Base-by-base conservation (phyloP, 2,113 vertebrate genomes). In the Megalops atlanticus region DNA sequence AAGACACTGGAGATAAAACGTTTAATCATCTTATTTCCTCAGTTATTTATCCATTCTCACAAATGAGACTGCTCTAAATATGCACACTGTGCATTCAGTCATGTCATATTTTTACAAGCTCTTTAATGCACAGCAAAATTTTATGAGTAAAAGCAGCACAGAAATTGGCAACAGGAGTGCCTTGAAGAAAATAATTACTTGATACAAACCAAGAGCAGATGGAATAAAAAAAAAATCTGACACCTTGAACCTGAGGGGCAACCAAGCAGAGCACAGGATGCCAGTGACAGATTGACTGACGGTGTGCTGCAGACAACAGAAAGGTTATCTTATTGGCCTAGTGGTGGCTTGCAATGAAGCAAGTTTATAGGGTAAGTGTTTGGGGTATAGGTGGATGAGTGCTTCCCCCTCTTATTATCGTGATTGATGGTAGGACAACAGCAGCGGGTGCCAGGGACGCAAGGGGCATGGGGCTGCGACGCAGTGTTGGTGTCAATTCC, bases 361-460 rank as follows among this genome's bases (percentile, higher is more conserved):
- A 24, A 71, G 33, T 78, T 74, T 71, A 80, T 52, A 43, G 54
- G 49, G 76, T 47, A 33, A 74, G 76, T 40, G 83, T 88, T 27
- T 85, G 83, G 88, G 84, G 86, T 89, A 87, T 85, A 87, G 86
- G 86, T 77, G 80, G 86, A 85, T 89, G 90, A 93, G 89, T 89
- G 85, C 38, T 81, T 90, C 85, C 82, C 85, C 73, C 39, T 71
- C 91, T 91, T 90, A 92, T 93, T 93, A 93, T 90, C 90, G 91
- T 94, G 92, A 94, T 93, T 93, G 91, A 94, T 92, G 89, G 90
- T 89, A 86, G 87, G 85, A 82, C 83, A 76, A 83, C 76, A 89
- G 88, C 81, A 80, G 89, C 92, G 91, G 91, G 90, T 93, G 92
- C 81, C 77, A 82, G 8, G 73, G 81, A 75, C 88, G 84, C 85